phyloP scores from a whole-genome alignment of 2,888 invertebrate species.

The Drosophila borealis region DNA sequence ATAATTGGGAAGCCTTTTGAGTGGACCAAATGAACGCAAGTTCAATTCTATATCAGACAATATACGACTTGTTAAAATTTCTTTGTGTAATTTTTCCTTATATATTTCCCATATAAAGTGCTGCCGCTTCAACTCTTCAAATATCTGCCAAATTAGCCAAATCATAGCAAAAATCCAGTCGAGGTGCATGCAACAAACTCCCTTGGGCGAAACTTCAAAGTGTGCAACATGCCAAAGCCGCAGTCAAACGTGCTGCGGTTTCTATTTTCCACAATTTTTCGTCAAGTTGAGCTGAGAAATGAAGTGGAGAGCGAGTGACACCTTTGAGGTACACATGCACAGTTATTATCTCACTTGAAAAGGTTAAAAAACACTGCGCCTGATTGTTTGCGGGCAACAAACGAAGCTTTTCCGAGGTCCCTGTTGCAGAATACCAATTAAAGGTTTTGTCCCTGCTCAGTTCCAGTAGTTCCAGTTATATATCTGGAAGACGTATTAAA shows the following conservation, averaged over 20 bases:
- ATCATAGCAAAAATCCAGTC: constrained; percentile 44
- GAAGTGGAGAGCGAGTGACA: constrained; percentile 2
- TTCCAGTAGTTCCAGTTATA: no score
- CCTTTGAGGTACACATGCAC: constrained; percentile 12
- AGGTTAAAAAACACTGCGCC: no score
- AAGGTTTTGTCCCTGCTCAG: no score
- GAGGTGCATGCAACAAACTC: constrained; percentile 38
- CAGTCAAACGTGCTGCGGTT: constrained; percentile 75
- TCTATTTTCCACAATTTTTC: constrained; percentile 57
- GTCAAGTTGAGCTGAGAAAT: constrained; percentile 6
- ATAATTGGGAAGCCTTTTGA: not conserved
- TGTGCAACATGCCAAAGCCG: constrained; percentile 66
- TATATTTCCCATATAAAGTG: no score
- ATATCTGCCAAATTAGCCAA: constrained; percentile 58
- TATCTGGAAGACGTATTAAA: no score
- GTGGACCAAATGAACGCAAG: not conserved
- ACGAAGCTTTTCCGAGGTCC: no score
- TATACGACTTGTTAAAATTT: not conserved
- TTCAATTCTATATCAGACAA: not conserved
- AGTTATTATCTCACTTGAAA: not conserved
- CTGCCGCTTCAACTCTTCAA: not conserved
- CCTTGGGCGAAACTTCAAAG: constrained; percentile 56
- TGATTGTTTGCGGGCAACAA: no score
- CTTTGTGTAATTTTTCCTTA: no score
- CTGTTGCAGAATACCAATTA: no score